Percentiles rank a stretch among this genome's conserved stretches.
phyloP scores from a whole-genome alignment of 2,888 invertebrate species.

The Limenitis arthemis region DNA sequence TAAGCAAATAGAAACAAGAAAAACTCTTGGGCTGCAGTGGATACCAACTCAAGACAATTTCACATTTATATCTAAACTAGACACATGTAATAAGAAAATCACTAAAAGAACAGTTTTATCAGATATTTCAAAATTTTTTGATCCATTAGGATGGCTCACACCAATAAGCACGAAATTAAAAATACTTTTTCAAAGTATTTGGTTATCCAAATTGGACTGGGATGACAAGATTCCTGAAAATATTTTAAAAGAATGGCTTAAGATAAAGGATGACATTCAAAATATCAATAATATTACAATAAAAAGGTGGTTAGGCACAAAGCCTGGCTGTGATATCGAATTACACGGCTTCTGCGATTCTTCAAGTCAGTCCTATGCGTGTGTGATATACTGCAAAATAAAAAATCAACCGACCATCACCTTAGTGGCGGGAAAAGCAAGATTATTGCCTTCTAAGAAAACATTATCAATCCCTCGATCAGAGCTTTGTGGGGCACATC shows the following conservation, averaged over 20 bases:
- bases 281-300: not conserved
- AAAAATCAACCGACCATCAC: not conserved
- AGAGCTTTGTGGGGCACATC: too few species aligned
- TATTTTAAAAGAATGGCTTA: not conserved
- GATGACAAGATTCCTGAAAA: not conserved
- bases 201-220: not conserved
- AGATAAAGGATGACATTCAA: not conserved
- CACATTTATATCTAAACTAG: conserved; percentile 3
- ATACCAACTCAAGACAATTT: conserved; percentile 6
- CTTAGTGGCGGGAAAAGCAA: not conserved
- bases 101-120: conserved; percentile 6
- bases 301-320: too few species aligned
- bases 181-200: not conserved
- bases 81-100: not conserved
- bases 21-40: conserved; percentile 6
- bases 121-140: conserved; percentile 8
- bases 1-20: conserved; percentile 8
- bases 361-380: too few species aligned
- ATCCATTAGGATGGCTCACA: conserved; percentile 9
- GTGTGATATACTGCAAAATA: too few species aligned
- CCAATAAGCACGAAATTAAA: not conserved
- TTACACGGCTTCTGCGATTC: too few species aligned
- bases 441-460: not conserved
- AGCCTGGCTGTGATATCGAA: too few species aligned
- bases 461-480: not conserved